Conservation (phyloP, 2,888 invertebrate species). For the Cremastobaeus sp. region DNA sequence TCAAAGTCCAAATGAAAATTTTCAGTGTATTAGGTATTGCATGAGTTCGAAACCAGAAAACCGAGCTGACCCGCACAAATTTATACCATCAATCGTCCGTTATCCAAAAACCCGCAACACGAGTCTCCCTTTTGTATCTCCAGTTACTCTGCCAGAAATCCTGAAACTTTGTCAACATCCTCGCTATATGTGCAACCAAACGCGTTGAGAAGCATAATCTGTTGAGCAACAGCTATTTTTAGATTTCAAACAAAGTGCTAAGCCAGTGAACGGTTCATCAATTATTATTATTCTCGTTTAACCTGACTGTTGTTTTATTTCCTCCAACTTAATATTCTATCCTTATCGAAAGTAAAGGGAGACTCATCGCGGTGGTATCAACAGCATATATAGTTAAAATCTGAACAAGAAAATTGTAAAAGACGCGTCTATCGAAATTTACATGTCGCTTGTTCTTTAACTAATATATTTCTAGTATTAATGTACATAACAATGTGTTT, state of each 20-base stretch:
- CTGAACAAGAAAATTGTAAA: conserved; percentile 74
- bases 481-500: conserved; percentile 73
- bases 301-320: too few relatives aligned
- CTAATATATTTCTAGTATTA: conserved; percentile 67
- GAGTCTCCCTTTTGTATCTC: conserved; percentile 70
- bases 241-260: too few relatives aligned
- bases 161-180: too few relatives aligned
- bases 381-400: conserved; percentile 73
- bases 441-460: conserved; percentile 61
- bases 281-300: too few relatives aligned
- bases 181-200: too few relatives aligned
- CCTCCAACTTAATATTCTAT: too few relatives aligned
- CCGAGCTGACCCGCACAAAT: too few relatives aligned
- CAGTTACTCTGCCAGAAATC: too few relatives aligned
- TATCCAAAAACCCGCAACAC: conserved; percentile 69
- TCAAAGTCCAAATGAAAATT: conserved; percentile 49
- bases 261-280: too few relatives aligned
- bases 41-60: conserved; percentile 22
- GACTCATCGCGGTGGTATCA: conserved; percentile 71
- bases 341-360: conserved; percentile 65
- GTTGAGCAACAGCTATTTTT: too few relatives aligned
- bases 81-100: conserved; percentile 9
- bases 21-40: too few relatives aligned
- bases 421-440: conserved; percentile 74
- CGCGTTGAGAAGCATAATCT: too few relatives aligned